phyloP scores from a whole-genome alignment of 2,113 vertebrate genomes.

The Egretta garzetta region DNA sequence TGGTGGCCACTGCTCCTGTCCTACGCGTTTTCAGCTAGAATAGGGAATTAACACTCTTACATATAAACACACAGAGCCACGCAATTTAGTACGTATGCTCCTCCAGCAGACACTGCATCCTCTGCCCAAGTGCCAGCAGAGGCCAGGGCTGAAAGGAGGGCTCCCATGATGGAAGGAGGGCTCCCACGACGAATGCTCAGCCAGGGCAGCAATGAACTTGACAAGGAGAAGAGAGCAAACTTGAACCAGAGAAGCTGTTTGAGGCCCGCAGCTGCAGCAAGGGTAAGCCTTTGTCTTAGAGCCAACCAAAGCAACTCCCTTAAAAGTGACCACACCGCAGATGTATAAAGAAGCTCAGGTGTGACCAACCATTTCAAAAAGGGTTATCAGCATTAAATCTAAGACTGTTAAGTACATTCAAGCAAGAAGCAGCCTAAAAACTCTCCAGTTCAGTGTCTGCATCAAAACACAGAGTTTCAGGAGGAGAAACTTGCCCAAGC shows the following conservation, averaged over 20 bases:
- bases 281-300: not conserved
- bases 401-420: not conserved
- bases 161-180: not conserved
- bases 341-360: not conserved
- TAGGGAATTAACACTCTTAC: not conserved
- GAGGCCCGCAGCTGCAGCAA: not conserved
- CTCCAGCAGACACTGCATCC: not conserved
- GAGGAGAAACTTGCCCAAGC: not conserved
- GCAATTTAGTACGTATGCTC: accelerated
- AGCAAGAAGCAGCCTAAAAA: not conserved
- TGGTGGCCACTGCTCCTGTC: not conserved
- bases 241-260: accelerated
- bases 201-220: not conserved
- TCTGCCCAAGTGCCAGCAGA: not conserved
- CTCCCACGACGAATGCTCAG: not conserved
- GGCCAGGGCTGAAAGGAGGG: not conserved
- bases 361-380: not conserved
- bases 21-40: not conserved
- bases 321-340: not conserved
- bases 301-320: not conserved
- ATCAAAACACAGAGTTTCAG: not conserved
- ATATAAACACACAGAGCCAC: not conserved
- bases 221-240: not conserved
- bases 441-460: not conserved
- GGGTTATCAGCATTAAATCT: not conserved